A percentile compares a stretch with the other conserved stretches of the same genome.
These are phyloP conservation scores for Drosophila carrolli DNA, from an alignment of 1,140 invertebrate genomes.

Conservation along the genomic window DNA sequence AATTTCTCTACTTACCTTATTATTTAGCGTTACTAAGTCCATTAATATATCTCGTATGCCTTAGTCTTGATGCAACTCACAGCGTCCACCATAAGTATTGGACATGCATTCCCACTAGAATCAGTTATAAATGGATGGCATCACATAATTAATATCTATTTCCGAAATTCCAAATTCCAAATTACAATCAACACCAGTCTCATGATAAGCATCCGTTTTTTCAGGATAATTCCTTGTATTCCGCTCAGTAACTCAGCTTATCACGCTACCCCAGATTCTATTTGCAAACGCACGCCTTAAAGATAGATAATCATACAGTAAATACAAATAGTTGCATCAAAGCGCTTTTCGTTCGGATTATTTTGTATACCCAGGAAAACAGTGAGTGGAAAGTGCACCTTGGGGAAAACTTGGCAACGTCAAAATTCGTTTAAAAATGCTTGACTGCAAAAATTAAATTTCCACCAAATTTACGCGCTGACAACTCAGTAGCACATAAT, in stretches of 20 bases:
- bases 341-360: constrained; percentile 39
- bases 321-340: constrained; percentile 29
- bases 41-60: constrained; percentile 38
- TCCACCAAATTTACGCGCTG: background rate
- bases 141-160: constrained; percentile 16
- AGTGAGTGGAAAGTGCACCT: constrained; percentile 14
- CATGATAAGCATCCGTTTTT: constrained; percentile 6
- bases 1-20: constrained; percentile 57
- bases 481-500: background rate
- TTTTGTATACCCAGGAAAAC: constrained; percentile 31
- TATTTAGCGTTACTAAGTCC: constrained; percentile 26
- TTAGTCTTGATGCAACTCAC: constrained; percentile 24
- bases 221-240: background rate
- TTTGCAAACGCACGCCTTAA: constrained; percentile 9
- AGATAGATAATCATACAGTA: constrained; percentile 1
- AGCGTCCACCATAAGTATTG: constrained; percentile 5
- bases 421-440: constrained; percentile 24
- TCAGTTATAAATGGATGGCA: constrained; percentile 10
- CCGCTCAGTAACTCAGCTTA: background rate
- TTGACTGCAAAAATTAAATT: background rate
- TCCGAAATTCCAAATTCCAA: constrained; percentile 65
- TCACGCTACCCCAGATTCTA: constrained; percentile 6
- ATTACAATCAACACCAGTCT: constrained; percentile 33
- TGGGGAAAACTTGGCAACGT: constrained; percentile 21
- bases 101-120: constrained; percentile 33